Evolutionary conservation across 2,797 vertebrate species (phyloP), one percentile per base, ranked within the genome.

Genomic region (Dipus sagitta): DNA sequence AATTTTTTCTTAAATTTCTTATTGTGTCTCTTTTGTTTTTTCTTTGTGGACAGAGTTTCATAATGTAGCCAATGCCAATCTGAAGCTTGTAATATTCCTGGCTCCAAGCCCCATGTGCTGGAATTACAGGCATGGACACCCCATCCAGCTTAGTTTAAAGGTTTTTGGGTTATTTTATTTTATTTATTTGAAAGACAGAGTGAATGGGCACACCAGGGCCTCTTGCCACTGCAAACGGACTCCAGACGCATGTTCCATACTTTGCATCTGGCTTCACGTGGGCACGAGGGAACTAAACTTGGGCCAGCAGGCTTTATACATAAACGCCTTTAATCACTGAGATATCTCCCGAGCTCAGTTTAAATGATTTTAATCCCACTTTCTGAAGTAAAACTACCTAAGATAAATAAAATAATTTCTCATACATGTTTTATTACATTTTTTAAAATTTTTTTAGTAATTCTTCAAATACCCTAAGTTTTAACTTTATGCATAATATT

Each of bases 331-430:
- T 38, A 38, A 38, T 38, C 38, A 38, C 38, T 38, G 38, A 38
- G 38, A 3, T 6, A 38, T 38, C 38, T 38, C 38, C 38, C 38
- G 3, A 38, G 38, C 6, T 38, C 38, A 38, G 38, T 3, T 38
- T 38, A 38, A 38, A 38, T 38, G 38, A 38, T 88, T 87, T 85
- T 82, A 96, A 94, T 13, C 10, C 23, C 11, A 91, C 20, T 26
- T 76, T 88, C 64, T 91, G 30, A 82, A 84, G 12, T 71, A 11
- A 78, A 93, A 76, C 9, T 70, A 93, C 0, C 71, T 38, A 24
- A 95, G 38, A 34, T 90, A 94, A 93, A 14, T 86, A 90, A 91
- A 82, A 91, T 92, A 47, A 47, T 81, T 26, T 81, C 72, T 83
- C 34, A 68, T 65, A 68, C 6, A 30, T 60, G 87, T 75, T 58